Evolutionary conservation across 1,140 invertebrate species (phyloP).

Genomic region (Macrobrachium rosenbergii): DNA sequence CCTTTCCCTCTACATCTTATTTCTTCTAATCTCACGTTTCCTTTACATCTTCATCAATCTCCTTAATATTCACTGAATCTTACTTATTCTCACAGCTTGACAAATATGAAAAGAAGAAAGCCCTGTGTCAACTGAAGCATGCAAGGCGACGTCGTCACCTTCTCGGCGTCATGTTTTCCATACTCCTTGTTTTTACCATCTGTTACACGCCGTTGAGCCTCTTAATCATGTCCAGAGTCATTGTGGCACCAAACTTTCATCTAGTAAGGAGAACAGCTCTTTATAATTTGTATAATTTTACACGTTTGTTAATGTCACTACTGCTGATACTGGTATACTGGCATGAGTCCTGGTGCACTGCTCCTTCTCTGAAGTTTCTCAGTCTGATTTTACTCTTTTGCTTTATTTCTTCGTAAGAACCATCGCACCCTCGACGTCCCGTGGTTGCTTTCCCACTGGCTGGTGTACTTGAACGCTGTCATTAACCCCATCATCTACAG

Average conservation of each 20-base stretch:
- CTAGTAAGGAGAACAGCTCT: not conserved
- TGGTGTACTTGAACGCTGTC: conserved; percentile 23
- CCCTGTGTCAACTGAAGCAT: not conserved
- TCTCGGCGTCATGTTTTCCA: not conserved
- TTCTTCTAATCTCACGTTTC: no score
- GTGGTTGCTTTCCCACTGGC: conserved; percentile 26
- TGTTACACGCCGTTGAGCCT: conserved; percentile 29
- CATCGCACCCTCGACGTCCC: not conserved
- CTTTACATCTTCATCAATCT: no score
- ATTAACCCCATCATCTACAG: conserved; percentile 34
- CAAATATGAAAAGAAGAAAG: not conserved
- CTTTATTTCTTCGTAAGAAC: no score
- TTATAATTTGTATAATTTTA: not conserved
- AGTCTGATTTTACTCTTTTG: not conserved
- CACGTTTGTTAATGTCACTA: not conserved
- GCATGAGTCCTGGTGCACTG: not conserved
- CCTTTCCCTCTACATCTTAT: no score
- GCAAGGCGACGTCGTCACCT: conserved; percentile 8
- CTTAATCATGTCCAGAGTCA: conserved; percentile 24
- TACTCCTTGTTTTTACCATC: conserved; percentile 27
- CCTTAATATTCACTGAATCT: no score
- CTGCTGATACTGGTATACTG: no score
- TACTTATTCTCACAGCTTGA: not conserved
- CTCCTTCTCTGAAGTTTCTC: not conserved
- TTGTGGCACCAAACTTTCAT: not conserved